phyloP scores from a whole-genome alignment of 2,888 invertebrate genomes.

The Limnephilus rhombicus region DNA sequence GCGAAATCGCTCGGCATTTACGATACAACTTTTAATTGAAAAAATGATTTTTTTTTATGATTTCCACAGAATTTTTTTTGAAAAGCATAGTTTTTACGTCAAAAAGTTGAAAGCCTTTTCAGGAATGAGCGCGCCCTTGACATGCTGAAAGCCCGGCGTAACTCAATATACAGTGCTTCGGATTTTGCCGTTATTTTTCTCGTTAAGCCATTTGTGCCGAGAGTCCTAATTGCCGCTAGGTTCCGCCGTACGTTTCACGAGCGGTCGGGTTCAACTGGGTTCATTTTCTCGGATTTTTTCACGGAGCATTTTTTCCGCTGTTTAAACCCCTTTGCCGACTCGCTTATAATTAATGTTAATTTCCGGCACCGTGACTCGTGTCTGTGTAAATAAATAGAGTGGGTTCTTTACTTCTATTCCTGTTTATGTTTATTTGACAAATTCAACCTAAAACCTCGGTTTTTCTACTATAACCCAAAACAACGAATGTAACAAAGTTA shows the following conservation, averaged over 20 bases:
- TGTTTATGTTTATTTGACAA: conserved; percentile 36
- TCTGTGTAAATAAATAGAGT: conserved; percentile 58
- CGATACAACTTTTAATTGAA: conserved; percentile 39
- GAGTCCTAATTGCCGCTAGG: conserved; percentile 58
- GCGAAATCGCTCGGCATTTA: not conserved
- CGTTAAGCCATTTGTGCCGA: conserved; percentile 50
- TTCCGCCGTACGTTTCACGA: conserved; percentile 44
- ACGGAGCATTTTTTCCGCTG: conserved; percentile 48
- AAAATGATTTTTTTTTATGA: not conserved
- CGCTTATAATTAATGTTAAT: conserved; percentile 78
- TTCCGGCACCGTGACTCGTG: conserved; percentile 71
- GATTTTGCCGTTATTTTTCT: conserved; percentile 55
- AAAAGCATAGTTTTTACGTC: conserved; percentile 33
- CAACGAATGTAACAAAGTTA: not conserved
- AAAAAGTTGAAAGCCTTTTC: conserved; percentile 32
- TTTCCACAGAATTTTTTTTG: not conserved
- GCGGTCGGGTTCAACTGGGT: conserved; percentile 52
- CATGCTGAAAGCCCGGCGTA: conserved; percentile 39
- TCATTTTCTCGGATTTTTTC: conserved; percentile 59
- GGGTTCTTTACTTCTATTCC: conserved; percentile 33
- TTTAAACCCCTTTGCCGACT: conserved; percentile 66
- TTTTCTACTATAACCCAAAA: not conserved
- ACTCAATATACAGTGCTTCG: conserved; percentile 56
- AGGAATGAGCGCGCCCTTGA: conserved; percentile 52
- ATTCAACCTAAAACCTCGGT: not conserved